Base-by-base conservation (phyloP, 2,113 vertebrate genomes). In the Lophotis ruficrista region DNA sequence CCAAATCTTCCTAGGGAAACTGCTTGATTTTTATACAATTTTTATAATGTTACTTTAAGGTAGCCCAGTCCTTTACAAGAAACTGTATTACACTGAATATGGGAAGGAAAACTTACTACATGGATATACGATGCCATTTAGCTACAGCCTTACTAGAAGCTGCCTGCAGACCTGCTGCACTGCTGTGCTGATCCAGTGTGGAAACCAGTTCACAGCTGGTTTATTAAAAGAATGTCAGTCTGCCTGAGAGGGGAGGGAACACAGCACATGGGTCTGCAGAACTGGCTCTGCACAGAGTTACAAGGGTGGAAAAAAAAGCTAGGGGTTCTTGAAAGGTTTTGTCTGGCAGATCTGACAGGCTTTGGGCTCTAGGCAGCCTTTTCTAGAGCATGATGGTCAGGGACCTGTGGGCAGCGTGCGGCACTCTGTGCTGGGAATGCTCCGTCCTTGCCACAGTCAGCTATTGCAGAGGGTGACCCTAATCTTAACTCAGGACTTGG, bases 301-400 rank as follows among this genome's bases (percentile, higher is more conserved):
- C 1, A 2, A 65, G 64, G 24, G 7, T 70, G 37, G 33, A 81
- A 61, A 65, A 3, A 70, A 87, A 88, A 65, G 6, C 30, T 37
- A 22, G 20, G 16, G 9, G 1, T 6, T 47, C 47, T 78, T 7
- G 1, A 62, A 91, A 91, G n/a, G 27, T 51, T 93, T 95, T 3
- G 4, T 2, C n/a, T 69, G 15, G 16, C 18, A 89, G 19, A 4
- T 56, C 65, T 71, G 45, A 18, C 31, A 61, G 13, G 7, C 27
- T 79, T 27, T 51, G 35, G 9, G 35, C 38, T 88, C 57, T 61
- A 31, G 33, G 14, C 33, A 90, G 41, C 11, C 38, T 80, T 85
- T 86, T 58, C 14, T 41, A 86, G 50, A 70, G 10, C 0, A 0
- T 25, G n/a, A 87, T 8, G 6, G 6, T 8, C 30, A 18, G 23